phyloP scores from a whole-genome alignment of 2,113 vertebrate genomes.

The Salvelinus namaycush region DNA sequence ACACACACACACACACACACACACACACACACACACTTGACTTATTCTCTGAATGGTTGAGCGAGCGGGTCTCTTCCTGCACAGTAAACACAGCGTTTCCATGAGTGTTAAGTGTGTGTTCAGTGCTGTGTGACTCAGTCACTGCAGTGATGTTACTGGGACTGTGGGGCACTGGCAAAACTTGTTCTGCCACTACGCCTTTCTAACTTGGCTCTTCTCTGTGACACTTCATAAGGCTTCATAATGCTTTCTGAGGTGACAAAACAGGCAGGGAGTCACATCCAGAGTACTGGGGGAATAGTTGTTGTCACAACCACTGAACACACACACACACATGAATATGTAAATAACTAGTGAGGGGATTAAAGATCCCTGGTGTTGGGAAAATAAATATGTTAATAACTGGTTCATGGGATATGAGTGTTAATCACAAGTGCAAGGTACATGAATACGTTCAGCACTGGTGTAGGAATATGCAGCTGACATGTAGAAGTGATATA shows the following conservation, averaged over 20 bases:
- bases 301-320: neutral
- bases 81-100: constrained; percentile 64
- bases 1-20: constrained; percentile 10
- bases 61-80: constrained; percentile 45
- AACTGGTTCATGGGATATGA: constrained; percentile 37
- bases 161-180: constrained; percentile 49
- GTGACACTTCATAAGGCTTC: constrained; percentile 53
- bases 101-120: constrained; percentile 61
- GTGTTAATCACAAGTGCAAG: constrained; percentile 52
- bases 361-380: constrained; percentile 53
- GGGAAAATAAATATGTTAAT: constrained; percentile 56
- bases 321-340: constrained; percentile 48
- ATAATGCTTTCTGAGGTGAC: constrained; percentile 37
- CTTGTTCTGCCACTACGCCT: constrained; percentile 46
- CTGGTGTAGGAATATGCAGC: constrained; percentile 31
- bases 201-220: constrained; percentile 55
- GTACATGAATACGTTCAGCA: constrained; percentile 45
- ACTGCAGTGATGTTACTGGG: constrained; percentile 63
- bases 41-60: constrained; percentile 53
- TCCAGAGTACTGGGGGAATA: constrained; percentile 48
- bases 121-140: constrained; percentile 67
- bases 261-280: constrained; percentile 50
- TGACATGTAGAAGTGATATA: constrained; percentile 20
- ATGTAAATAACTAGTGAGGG: constrained; percentile 60
- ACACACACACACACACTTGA: constrained; percentile 12